Evolutionary conservation across 2,888 invertebrate genomes (phyloP).

Genomic region (Philaethria dido): DNA sequence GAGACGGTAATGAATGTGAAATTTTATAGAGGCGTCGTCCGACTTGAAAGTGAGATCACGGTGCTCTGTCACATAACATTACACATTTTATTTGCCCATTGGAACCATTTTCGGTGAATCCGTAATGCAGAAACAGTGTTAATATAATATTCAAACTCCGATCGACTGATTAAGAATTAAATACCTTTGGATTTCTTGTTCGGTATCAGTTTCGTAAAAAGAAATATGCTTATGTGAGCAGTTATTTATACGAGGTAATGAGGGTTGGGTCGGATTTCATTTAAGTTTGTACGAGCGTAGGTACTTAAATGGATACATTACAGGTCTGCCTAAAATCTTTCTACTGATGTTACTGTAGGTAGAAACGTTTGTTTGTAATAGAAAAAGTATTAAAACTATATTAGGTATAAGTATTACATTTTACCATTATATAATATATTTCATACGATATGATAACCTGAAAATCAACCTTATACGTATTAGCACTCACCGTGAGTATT

Average conservation of each 20-base stretch:
- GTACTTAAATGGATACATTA: slow-evolving; percentile 27
- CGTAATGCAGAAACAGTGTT: slow-evolving; percentile 76
- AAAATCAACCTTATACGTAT: not conserved
- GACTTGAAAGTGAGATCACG: slow-evolving; percentile 61
- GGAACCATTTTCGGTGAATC: slow-evolving; percentile 62
- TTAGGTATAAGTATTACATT: too few species aligned
- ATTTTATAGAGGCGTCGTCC: slow-evolving; percentile 66
- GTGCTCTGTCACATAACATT: slow-evolving; percentile 69
- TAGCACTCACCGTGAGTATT: not conserved
- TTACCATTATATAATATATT: not conserved
- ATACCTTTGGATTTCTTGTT: slow-evolving; percentile 54
- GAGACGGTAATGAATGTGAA: slow-evolving; percentile 65
- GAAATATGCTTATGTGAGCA: slow-evolving; percentile 44
- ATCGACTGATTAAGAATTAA: slow-evolving; percentile 69
- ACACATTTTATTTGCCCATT: slow-evolving; percentile 67
- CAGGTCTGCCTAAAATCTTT: slow-evolving; percentile 27
- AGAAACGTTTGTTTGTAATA: not conserved
- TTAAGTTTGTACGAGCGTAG: slow-evolving; percentile 33
- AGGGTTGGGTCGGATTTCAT: slow-evolving; percentile 44
- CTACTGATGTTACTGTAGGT: slow-evolving; percentile 12
- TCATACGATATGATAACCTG: not conserved
- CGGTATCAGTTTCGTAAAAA: slow-evolving; percentile 41
- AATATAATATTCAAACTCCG: slow-evolving; percentile 62
- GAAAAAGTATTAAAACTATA: not conserved
- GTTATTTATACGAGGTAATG: slow-evolving; percentile 44